Evolutionary conservation across 2,888 invertebrate species (phyloP), one percentile per base, ranked within the genome.

Genomic region (Desoria tigrina): DNA sequence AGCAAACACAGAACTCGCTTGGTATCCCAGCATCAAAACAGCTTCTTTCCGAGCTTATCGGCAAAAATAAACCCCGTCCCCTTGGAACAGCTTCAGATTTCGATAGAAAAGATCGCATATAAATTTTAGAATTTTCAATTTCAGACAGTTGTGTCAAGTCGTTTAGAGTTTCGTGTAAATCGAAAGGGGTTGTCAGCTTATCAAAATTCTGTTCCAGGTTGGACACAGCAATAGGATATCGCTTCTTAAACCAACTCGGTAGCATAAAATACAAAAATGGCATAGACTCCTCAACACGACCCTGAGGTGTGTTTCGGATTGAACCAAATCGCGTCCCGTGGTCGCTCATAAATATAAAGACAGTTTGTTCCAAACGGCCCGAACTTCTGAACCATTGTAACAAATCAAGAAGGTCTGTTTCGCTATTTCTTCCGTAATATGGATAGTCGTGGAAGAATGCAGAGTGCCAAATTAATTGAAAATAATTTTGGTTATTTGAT

Each of bases 241-340:
- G 54, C 0, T n/a, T 27, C 18, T 28, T 16, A 42, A 67, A 67
- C 83, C 88, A 88, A n/a, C 83, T 79, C 0, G 95, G 95, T 65
- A 92, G 79, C 3, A 87, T 79, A 1, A 91, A 80, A 75, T 88
- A 87, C 32, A 92, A 83, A 72, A 93, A 86, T 0, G 96, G 95
- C 63, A 94, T 83, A 57, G 94, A 86, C 79, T 93, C 94, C 80
- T 95, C 95, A 78, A 94, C 84, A 78, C 80, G 79, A 0, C 82
- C 83, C 53, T 94, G 91, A 80, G 90, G 90, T 0, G 94, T 94
- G 74, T 84, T 83, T 16, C 94, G 84, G 74, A 93, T 91, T 11
- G 84, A 84, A 2, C 94, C 94, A 87, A 90, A 93, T 68, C 94
- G 83, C 66, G 93, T 87, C 0, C 95, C 95, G 78, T 95, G 95